Evolutionary conservation across 1,140 invertebrate genomes (phyloP), one percentile per base, ranked within the genome.

Genomic region (Thrips palmi): DNA sequence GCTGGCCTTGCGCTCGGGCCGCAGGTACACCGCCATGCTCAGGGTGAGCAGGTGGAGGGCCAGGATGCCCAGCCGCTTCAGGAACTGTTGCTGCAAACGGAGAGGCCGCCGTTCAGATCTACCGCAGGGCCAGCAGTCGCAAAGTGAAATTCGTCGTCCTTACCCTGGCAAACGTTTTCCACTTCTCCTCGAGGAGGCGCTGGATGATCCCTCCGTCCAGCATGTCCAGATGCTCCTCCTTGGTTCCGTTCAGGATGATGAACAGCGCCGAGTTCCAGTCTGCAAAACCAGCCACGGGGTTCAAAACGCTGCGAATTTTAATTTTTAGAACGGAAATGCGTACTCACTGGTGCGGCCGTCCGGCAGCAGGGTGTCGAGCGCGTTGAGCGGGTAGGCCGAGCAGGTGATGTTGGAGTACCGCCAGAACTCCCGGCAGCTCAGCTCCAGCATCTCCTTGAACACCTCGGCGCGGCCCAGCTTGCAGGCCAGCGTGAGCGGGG

Each of bases 401-500:
- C 93, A 98, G n/a, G 88, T 96, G 48, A 97, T 96, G 54, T 97
- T 97, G 49, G 88, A 94, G 60, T 97, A 98, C 27, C 92, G 65
- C 94, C 94, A 98, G 58, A 97, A 94, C 61, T 97, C 93, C 43
- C 85, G 68, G 40, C 86, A 83, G 34, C 84, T 88, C 8, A 97
- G 63, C 58, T 98, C 93, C 52, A 98, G 67, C 84, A 98, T 97
- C 63, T 97, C 93, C 45, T 83, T 72, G 60, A 98, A 97, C 44
- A 97, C 89, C 51, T 87, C 81, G 7, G 87, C 86, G 40, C 93
- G 68, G 33, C 92, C 94, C 34, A 98, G 63, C 59, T 93, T 87
- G 57, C 92, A 94, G 38, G 94, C 89, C 19, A 98, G 65, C 0
- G 92, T 96, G 12, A 98, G 60, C 0, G 94, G 92, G 1, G 92